A percentile compares a stretch with the other conserved stretches of the same genome.
Evolutionary conservation across 2,888 invertebrate species (phyloP).

Genomic region (Pristionchus maxplancki): DNA sequence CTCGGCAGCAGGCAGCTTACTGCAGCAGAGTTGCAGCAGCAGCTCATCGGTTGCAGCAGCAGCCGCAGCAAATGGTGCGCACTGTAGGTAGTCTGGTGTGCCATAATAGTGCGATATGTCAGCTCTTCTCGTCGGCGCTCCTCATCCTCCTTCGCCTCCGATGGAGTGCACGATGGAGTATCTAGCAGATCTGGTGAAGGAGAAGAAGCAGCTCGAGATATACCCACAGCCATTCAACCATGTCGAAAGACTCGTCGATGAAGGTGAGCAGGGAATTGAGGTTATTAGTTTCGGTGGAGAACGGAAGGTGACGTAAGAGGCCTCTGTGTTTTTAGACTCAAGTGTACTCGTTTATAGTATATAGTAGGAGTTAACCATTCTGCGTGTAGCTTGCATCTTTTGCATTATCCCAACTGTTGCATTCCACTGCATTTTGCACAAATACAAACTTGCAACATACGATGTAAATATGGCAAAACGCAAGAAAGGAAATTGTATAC

Average conservation of each 20-base stretch:
- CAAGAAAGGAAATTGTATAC: background rate
- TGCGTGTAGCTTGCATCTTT: no score
- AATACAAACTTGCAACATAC: no score
- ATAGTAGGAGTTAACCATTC: no score
- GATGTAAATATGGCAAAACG: background rate
- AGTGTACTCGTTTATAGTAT: no score
- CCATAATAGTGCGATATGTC: background rate
- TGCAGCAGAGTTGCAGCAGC: conserved; percentile 9
- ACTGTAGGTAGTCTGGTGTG: background rate
- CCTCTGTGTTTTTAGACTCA: background rate
- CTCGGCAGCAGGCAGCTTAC: background rate
- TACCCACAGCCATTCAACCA: conserved; percentile 70
- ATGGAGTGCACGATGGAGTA: conserved; percentile 65
- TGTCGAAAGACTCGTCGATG: conserved; percentile 72
- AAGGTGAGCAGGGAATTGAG: conserved; percentile 57
- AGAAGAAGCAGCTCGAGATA: conserved; percentile 69
- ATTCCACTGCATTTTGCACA: no score
- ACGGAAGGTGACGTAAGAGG: background rate
- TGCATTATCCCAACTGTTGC: no score
- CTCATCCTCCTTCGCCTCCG: conserved; percentile 6
- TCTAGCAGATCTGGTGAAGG: conserved; percentile 67
- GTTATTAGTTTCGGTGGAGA: background rate
- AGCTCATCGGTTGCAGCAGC: background rate
- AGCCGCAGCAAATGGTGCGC: conserved; percentile 6
- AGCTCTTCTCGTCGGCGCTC: conserved; percentile 19